These are phyloP conservation scores for Zelostemma sp. DNA, from an alignment of 1,140 invertebrate species.

Conservation along the genomic window DNA sequence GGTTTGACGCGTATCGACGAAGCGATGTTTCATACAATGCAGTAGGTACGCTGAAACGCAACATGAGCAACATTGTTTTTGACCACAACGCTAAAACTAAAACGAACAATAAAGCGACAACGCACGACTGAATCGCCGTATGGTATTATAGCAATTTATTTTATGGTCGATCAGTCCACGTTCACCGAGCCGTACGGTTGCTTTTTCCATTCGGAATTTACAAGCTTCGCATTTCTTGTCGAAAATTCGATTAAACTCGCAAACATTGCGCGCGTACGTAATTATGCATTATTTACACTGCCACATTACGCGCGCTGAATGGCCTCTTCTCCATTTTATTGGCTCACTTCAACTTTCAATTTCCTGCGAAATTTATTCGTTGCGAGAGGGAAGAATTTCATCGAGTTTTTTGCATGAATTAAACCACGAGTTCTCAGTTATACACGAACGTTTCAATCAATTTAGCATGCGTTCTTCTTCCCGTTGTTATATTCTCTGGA, in stretches of 20 bases:
- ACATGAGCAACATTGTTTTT: conserved; percentile 2
- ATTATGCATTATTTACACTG: conserved; percentile 29
- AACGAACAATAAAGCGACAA: conserved; percentile 14
- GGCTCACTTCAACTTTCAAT: neutral
- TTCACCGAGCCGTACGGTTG: conserved; percentile 7
- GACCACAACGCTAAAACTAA: conserved; percentile 7
- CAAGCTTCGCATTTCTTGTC: conserved; percentile 22
- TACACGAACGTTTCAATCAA: neutral
- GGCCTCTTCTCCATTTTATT: neutral
- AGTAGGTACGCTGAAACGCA: neutral
- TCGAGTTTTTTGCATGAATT: neutral
- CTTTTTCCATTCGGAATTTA: conserved; percentile 21
- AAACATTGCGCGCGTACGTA: conserved; percentile 4
- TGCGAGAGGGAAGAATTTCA: neutral
- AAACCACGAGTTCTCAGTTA: neutral
- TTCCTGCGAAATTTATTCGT: neutral
- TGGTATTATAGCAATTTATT: conserved; percentile 24
- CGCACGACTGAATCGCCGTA: conserved; percentile 3
- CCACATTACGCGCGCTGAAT: too few species aligned
- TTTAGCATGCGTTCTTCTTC: neutral
- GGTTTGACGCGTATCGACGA: neutral
- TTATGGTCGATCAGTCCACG: conserved; percentile 21
- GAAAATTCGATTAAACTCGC: conserved; percentile 27
- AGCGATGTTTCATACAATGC: neutral
- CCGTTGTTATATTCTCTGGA: neutral